These are phyloP conservation scores for Bagarius yarrelli DNA, from an alignment of 2,113 vertebrate species.

Conservation along the genomic window DNA sequence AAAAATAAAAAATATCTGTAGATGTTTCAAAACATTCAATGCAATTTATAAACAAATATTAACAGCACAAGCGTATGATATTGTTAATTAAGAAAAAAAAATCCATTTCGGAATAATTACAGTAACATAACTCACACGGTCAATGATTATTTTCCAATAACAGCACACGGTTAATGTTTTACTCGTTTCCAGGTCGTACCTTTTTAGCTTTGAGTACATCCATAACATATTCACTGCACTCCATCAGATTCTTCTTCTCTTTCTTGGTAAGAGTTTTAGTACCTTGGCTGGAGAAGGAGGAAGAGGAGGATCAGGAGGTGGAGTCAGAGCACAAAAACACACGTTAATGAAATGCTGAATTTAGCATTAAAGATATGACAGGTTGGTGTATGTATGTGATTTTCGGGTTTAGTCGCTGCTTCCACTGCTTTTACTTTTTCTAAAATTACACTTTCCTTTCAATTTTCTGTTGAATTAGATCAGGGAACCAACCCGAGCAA, in stretches of 20 bases:
- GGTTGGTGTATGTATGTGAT: neutral
- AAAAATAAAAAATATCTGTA: no score
- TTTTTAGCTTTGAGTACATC: constrained; percentile 73
- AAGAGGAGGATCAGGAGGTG: constrained; percentile 29
- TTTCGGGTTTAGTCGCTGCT: neutral
- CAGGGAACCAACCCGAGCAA: neutral
- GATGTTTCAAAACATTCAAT: no score
- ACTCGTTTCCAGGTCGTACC: constrained; percentile 54
- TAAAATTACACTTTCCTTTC: neutral
- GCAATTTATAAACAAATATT: no score
- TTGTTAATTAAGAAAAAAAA: neutral
- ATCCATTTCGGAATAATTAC: neutral
- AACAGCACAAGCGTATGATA: no score
- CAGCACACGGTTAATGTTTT: neutral
- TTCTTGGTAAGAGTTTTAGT: constrained; percentile 71
- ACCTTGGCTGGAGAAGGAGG: constrained; percentile 55
- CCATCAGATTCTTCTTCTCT: constrained; percentile 68
- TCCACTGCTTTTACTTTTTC: neutral
- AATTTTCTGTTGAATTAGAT: neutral
- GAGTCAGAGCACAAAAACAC: neutral
- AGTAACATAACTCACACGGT: neutral
- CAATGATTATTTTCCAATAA: neutral
- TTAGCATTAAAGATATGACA: neutral
- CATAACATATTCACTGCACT: constrained; percentile 68
- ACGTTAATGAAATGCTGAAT: neutral